Conservation (phyloP, 2,888 invertebrate species). For the Boloria euphrosyne region DNA sequence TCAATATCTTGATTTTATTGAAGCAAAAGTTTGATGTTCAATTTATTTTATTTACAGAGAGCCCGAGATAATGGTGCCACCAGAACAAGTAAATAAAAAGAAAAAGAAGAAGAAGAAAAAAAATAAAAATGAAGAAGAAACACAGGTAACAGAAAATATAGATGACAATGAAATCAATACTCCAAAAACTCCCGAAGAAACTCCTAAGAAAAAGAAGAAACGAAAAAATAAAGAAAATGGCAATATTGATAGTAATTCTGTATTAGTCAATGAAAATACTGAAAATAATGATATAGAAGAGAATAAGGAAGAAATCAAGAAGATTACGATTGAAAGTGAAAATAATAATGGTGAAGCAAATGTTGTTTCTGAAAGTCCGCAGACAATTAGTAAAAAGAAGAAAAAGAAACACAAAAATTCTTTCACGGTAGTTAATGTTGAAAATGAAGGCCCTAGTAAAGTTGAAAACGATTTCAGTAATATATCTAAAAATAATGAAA, state of each 20-base stretch:
- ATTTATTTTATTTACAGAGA: constrained; percentile 51
- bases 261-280: neutral
- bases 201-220: constrained; percentile 42
- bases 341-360: neutral
- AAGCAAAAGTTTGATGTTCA: neutral
- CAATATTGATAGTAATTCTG: neutral
- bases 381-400: constrained; percentile 43
- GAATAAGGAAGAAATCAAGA: constrained; percentile 1
- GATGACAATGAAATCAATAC: constrained; percentile 41
- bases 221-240: constrained; percentile 21
- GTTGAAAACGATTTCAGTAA: constrained; percentile 36
- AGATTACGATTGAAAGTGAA: neutral
- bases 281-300: constrained; percentile 14
- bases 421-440: constrained; percentile 53
- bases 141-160: constrained; percentile 26
- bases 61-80: constrained; percentile 62
- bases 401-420: constrained; percentile 53
- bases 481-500: neutral
- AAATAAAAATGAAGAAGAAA: constrained; percentile 56
- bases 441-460: constrained; percentile 52
- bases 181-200: constrained; percentile 39
- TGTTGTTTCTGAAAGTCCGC: neutral
- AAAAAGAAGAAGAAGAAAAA: constrained; percentile 69
- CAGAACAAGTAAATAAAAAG: constrained; percentile 62
- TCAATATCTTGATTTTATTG: no score